These are phyloP conservation scores for Noctua comes DNA, from an alignment of 2,888 invertebrate genomes.

Conservation along the genomic window DNA sequence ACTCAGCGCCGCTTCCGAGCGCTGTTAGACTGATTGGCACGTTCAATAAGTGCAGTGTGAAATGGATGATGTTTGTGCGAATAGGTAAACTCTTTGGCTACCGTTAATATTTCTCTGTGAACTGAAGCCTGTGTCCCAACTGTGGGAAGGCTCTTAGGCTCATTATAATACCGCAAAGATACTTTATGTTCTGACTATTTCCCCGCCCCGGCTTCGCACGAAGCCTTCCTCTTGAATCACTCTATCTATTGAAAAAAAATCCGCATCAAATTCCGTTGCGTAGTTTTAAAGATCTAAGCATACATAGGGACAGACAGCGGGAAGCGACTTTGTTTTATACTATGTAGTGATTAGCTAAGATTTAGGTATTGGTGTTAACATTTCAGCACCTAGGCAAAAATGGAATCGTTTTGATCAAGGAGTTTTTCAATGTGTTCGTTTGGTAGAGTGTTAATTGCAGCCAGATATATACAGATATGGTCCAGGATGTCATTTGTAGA, in stretches of 20 bases:
- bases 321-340: no score
- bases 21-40: slow-evolving; percentile 73
- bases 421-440: neutral
- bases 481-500: no score
- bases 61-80: neutral
- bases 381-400: neutral
- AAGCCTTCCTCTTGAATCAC: no score
- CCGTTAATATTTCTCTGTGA: neutral
- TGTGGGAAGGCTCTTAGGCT: neutral
- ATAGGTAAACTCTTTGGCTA: neutral
- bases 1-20: slow-evolving; percentile 74
- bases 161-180: neutral
- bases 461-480: no score
- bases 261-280: no score
- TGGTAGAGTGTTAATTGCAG: neutral
- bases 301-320: no score
- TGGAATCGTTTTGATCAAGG: neutral
- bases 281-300: no score
- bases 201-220: no score
- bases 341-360: no score
- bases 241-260: no score
- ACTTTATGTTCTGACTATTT: no score
- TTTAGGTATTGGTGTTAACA: no score
- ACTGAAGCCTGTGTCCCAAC: neutral
- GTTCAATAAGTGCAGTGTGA: slow-evolving; percentile 25